Conservation (phyloP, 92 coral and sea anemone genomes). For the Pocillopora meandrina region DNA sequence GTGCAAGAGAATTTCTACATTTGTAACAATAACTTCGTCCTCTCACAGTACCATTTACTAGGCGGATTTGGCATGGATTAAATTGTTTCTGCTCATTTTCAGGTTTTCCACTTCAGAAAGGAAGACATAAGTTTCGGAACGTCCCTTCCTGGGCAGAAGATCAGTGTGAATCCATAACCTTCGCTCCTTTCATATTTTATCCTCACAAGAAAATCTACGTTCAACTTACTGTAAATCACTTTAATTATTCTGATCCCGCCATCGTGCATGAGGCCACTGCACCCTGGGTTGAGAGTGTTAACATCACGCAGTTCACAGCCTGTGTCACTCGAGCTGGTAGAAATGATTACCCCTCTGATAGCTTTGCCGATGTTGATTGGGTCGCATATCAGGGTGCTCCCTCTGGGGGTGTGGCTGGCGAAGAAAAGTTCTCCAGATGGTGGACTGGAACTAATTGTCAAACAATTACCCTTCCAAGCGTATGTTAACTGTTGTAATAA, state of each 20-base stretch:
- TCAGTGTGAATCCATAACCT: constrained; percentile 23
- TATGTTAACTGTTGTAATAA: neutral
- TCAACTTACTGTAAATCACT: constrained; percentile 56
- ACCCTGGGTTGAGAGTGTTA: constrained; percentile 42
- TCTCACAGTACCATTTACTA: neutral
- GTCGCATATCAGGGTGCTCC: constrained; percentile 48
- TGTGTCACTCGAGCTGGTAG: no score
- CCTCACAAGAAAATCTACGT: constrained; percentile 58
- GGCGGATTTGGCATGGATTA: neutral
- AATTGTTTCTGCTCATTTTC: neutral
- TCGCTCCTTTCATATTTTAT: constrained; percentile 49
- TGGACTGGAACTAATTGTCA: constrained; percentile 49
- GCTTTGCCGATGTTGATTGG: no score
- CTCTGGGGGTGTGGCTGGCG: constrained; percentile 20
- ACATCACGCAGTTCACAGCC: constrained; percentile 3
- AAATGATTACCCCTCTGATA: no score
- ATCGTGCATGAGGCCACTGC: constrained; percentile 50
- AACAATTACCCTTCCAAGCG: constrained; percentile 24
- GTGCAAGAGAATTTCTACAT: no score
- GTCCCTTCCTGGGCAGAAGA: constrained; percentile 15
- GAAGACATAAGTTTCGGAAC: constrained; percentile 13
- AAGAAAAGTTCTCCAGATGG: constrained; percentile 32
- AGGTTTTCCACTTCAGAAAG: constrained; percentile 48
- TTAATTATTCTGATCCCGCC: constrained; percentile 3
- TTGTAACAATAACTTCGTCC: neutral